Conservation (phyloP, 2,797 vertebrate genomes). For the Carcharodon carcharias region DNA sequence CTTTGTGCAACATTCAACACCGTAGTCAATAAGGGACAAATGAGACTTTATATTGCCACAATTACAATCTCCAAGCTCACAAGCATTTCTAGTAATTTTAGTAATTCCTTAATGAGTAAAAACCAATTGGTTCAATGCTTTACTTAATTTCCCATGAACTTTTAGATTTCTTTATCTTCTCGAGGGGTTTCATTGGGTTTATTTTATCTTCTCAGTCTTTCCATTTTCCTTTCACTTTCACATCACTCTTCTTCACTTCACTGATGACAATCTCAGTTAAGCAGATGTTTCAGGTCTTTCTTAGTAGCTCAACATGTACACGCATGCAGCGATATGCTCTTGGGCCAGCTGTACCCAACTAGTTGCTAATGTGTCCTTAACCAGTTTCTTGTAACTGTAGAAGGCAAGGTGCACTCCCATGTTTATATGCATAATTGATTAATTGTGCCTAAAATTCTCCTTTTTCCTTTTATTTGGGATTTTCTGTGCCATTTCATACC, state of each 20-base stretch:
- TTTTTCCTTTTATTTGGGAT: background rate
- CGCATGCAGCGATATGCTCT: background rate
- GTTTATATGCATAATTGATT: background rate
- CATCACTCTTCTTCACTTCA: background rate
- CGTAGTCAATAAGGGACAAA: background rate
- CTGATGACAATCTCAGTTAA: background rate
- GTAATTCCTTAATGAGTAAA: constrained; percentile 10
- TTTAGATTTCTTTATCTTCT: background rate
- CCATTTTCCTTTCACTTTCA: constrained; percentile 19
- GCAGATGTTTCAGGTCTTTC: background rate
- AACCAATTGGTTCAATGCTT: background rate
- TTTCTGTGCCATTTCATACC: background rate
- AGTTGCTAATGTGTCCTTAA: background rate
- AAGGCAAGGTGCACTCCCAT: background rate
- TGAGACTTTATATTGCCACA: background rate
- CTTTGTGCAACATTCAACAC: constrained; percentile 20
- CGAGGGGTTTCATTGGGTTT: background rate
- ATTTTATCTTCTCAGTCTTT: background rate
- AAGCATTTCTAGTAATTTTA: background rate
- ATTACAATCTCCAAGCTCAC: constrained; percentile 16
- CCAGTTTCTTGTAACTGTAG: background rate
- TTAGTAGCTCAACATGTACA: background rate
- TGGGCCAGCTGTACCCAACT: background rate
- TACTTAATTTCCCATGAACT: background rate
- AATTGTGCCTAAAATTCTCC: background rate